phyloP scores from a whole-genome alignment of 2,797 vertebrate species.

The Neosilurus hyrtlii region DNA sequence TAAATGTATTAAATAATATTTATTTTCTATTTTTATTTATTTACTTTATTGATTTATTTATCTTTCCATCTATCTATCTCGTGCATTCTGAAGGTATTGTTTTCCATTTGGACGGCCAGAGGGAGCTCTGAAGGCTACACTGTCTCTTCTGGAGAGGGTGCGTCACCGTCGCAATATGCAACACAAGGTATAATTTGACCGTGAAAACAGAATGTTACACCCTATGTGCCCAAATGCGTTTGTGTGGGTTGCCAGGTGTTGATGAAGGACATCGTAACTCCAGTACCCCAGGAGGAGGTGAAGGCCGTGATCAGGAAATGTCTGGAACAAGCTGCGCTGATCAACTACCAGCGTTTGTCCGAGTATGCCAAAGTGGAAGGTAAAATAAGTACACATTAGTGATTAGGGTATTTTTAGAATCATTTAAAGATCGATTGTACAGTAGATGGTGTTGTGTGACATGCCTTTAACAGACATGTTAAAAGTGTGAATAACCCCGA shows the following conservation, averaged over 20 bases:
- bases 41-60: not conserved
- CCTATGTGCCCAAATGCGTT: not conserved
- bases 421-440: not conserved
- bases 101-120: slow-evolving; percentile 98
- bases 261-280: slow-evolving; percentile 98
- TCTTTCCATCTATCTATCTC: not conserved
- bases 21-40: not conserved
- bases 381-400: slow-evolving; percentile 61
- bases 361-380: slow-evolving; percentile 99
- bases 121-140: slow-evolving; percentile 94
- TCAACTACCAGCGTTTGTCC: slow-evolving; percentile 96
- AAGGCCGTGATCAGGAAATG: slow-evolving; percentile 95
- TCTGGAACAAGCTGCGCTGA: slow-evolving; percentile 94
- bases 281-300: slow-evolving; percentile 93
- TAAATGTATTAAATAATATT: no score
- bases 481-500: not conserved
- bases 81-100: slow-evolving; percentile 81
- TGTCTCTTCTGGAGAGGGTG: slow-evolving; percentile 95
- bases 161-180: slow-evolving; percentile 46
- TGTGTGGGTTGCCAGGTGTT: slow-evolving; percentile 76
- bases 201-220: not conserved
- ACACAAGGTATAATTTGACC: not conserved
- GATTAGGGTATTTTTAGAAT: not conserved
- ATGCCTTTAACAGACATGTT: not conserved
- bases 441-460: not conserved